These are phyloP conservation scores for Hyles vespertilio DNA, from an alignment of 1,140 invertebrate species.

Conservation along the genomic window DNA sequence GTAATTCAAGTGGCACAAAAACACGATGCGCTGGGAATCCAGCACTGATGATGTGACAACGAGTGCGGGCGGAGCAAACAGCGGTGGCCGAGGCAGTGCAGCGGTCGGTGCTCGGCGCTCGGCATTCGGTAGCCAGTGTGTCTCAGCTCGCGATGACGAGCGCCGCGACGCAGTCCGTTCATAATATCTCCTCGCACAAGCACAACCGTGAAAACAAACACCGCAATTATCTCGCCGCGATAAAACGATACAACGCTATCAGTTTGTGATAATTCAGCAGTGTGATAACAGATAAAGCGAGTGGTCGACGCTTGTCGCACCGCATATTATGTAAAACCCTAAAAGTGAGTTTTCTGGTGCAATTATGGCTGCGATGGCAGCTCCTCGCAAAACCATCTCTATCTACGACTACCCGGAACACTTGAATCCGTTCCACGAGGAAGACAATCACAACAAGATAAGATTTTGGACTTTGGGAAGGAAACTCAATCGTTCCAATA, in stretches of 20 bases:
- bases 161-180: conserved; percentile 28
- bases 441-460: conserved; percentile 78
- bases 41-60: conserved; percentile 22
- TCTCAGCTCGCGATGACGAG: conserved; percentile 41
- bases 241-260: conserved; percentile 64
- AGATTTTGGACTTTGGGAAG: conserved; percentile 75
- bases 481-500: conserved; percentile 69
- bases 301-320: conserved; percentile 56
- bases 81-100: conserved; percentile 14
- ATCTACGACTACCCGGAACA: conserved; percentile 84
- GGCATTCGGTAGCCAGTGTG: conserved; percentile 26
- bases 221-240: conserved; percentile 60
- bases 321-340: conserved; percentile 69
- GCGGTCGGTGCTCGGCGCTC: conserved; percentile 11
- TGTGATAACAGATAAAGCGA: conserved; percentile 68
- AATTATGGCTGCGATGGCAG: conserved; percentile 58
- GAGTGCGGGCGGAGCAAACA: conserved; percentile 15
- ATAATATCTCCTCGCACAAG: conserved; percentile 13
- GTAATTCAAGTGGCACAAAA: too few species aligned
- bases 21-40: background rate
- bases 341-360: conserved; percentile 28
- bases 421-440: conserved; percentile 83
- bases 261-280: conserved; percentile 61
- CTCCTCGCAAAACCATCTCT: conserved; percentile 59
- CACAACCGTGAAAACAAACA: conserved; percentile 58